Evolutionary conservation across 1,140 invertebrate genomes (phyloP).

Genomic region (Latrodectus geometricus): DNA sequence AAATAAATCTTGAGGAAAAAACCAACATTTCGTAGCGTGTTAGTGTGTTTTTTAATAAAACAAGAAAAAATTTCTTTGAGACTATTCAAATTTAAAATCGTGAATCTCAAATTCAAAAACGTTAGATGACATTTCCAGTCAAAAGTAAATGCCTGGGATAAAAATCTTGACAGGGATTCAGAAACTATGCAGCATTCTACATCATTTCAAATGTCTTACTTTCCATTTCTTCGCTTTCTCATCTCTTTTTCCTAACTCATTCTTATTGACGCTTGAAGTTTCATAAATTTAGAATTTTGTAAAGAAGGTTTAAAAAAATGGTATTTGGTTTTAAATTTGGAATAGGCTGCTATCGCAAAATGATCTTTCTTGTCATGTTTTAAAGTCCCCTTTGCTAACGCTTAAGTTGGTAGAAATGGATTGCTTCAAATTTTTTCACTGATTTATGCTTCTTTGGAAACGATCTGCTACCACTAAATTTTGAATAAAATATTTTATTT

Average conservation of each 20-base stretch:
- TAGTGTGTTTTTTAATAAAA: too few species aligned
- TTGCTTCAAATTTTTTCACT: too few species aligned
- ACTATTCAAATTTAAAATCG: slow-evolving; percentile 16
- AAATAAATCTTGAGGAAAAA: too few species aligned
- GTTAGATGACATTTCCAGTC: not conserved
- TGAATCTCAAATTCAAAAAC: not conserved
- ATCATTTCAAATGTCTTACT: slow-evolving; percentile 14
- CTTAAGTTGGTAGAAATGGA: too few species aligned
- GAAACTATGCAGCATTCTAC: not conserved
- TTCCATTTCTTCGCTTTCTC: not conserved
- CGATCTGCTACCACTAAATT: too few species aligned
- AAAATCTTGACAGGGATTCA: not conserved
- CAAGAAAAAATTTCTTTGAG: too few species aligned
- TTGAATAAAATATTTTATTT: too few species aligned
- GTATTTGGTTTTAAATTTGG: not conserved
- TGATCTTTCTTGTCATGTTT: not conserved
- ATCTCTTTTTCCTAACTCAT: not conserved
- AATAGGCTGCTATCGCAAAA: not conserved
- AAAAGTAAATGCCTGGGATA: slow-evolving; percentile 9
- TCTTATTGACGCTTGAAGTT: not conserved
- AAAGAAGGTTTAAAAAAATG: slow-evolving; percentile 1
- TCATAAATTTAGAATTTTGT: not conserved
- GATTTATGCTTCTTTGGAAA: too few species aligned
- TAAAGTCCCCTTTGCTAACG: too few species aligned
- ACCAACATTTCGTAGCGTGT: too few species aligned